Base-by-base conservation (phyloP, 2,113 vertebrate genomes). In the Caracal caracal region DNA sequence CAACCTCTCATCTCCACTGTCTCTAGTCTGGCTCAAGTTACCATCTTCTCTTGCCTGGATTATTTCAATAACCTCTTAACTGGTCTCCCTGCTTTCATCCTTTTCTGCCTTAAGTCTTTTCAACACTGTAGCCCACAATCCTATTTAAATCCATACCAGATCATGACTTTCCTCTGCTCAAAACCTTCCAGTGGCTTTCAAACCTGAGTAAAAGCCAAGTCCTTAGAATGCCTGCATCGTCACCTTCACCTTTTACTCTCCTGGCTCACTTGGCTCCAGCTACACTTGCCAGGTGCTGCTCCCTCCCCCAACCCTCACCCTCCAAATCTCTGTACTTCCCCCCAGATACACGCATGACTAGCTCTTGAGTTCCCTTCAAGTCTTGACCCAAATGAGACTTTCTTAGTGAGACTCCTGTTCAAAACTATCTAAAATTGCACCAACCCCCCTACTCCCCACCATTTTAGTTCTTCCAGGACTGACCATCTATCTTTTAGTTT, bases 91-190 rank as follows among this genome's bases (percentile, higher is more conserved):
- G 33, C 30, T 91, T 85, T 53, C 35, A 82, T 33, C 24, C 61
- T 88, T 85, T 78, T 43, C 40, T 89, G 30, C 73, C 61, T 95
- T 79, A 63, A 88, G 26, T 85, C 80, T 93, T 88, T 85, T 85
- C 53, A 82, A 93, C 53, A 79, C 22, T 26, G n/a, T 66, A 89
- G 59, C 37, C 47, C 51, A 28, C 40, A 73, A 94, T 26, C 35
- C n/a, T 63, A n/a, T 59, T 66, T 40, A 95, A 96, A 66, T 5
- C 2, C 65, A 84, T 56, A 26, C 75, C 49, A 65, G 49, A 95
- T 73, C 53, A 20, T 24, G 28, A 65, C 71, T 92, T 59, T 90
- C 61, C 68, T 94, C 7, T 83, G 68, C 63, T 93, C 56, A 88
- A 63, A 84, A 73, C 28, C 33, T 78, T 61, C 76, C 51, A 66